These are phyloP conservation scores for Bungarus multicinctus DNA, from an alignment of 2,113 vertebrate genomes.

Conservation along the genomic window DNA sequence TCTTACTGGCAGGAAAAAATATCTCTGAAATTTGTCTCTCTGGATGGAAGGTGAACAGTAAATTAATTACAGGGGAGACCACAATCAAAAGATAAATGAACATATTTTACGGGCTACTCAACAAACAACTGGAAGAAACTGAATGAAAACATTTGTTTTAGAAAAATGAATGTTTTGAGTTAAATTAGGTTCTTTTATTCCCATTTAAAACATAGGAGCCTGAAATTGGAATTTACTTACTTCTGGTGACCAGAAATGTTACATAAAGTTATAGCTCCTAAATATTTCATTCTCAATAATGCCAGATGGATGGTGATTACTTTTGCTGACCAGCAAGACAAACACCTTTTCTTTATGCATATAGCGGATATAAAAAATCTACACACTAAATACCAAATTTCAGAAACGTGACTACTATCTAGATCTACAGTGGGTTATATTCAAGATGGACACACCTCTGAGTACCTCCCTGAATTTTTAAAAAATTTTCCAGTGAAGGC, in stretches of 20 bases:
- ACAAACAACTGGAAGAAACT: neutral
- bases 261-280: neutral
- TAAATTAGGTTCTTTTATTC: neutral
- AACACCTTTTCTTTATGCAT: neutral
- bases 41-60: neutral
- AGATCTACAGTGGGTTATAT: neutral
- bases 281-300: neutral
- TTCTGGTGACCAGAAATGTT: neutral
- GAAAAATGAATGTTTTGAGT: neutral
- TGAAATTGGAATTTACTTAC: neutral
- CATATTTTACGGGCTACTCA: neutral
- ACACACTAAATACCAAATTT: neutral
- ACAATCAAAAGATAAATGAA: neutral
- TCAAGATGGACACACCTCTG: too few relatives aligned
- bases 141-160: neutral
- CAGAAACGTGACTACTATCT: neutral
- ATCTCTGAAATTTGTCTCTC: neutral
- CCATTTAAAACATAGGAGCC: neutral
- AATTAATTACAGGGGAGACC: neutral
- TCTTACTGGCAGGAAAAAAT: neutral
- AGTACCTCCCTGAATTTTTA: neutral
- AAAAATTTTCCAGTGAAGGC: neutral
- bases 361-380: neutral
- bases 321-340: neutral
- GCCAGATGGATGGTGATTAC: neutral